Evolutionary conservation across 2,797 vertebrate species (phyloP).

Genomic region (Dermochelys coriacea): DNA sequence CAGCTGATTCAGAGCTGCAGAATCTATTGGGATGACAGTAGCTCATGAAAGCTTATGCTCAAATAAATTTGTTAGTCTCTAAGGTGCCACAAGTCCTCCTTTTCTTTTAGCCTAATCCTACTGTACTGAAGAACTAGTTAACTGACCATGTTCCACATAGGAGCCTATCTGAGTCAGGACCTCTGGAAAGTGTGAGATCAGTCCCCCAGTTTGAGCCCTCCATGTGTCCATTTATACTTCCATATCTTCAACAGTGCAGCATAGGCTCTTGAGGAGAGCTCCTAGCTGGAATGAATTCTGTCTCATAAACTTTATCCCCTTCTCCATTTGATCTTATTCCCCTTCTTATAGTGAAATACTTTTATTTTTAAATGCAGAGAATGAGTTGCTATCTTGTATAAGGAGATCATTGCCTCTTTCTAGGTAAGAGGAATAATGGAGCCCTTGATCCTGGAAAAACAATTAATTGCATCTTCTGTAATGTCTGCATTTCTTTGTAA

Average conservation of each 20-base stretch:
- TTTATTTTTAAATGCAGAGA: background rate
- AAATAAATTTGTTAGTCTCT: too few relatives aligned
- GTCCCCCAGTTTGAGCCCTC: background rate
- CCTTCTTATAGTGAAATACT: background rate
- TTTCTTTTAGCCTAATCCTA: background rate
- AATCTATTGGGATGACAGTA: background rate
- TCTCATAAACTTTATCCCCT: background rate
- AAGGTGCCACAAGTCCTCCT: too few relatives aligned
- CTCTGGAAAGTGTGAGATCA: too few relatives aligned
- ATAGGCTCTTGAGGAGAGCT: background rate
- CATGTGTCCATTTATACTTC: accelerated
- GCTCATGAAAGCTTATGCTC: too few relatives aligned
- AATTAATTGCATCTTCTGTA: conserved; percentile 17
- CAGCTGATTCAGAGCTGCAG: background rate
- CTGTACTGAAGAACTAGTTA: background rate
- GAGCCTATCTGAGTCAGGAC: background rate
- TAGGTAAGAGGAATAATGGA: background rate
- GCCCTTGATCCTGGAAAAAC: background rate
- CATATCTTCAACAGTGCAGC: background rate
- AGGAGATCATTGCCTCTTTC: accelerated
- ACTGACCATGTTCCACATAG: background rate
- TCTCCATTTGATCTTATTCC: background rate
- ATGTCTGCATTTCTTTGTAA: background rate
- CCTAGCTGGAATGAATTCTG: background rate
- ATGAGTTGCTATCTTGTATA: accelerated